Conservation (phyloP, 2,797 vertebrate species). For the Phylloscopus collybita region DNA sequence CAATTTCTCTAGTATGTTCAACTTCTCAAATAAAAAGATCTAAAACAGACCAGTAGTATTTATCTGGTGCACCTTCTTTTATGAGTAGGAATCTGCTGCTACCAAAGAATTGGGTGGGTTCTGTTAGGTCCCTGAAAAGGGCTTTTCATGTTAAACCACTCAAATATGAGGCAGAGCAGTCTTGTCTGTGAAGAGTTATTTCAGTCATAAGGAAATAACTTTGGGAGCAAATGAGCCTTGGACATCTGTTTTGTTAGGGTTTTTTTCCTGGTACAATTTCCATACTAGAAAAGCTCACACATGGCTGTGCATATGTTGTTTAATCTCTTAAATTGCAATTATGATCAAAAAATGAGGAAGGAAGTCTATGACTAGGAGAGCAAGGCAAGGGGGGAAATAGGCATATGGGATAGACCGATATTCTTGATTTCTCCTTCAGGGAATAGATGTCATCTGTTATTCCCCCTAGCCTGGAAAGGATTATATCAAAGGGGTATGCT, state of each 20-base stretch:
- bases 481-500: constrained; percentile 20
- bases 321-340: constrained; percentile 68
- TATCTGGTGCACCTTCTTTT: neutral
- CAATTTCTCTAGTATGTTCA: neutral
- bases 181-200: constrained; percentile 1
- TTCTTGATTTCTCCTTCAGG: constrained; percentile 33
- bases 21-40: neutral
- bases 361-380: constrained; percentile 47
- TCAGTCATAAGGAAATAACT: constrained; percentile 51
- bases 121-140: neutral
- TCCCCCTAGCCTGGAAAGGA: neutral
- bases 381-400: neutral
- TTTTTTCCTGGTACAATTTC: constrained; percentile 23
- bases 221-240: constrained; percentile 24
- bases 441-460: constrained; percentile 53
- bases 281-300: constrained; percentile 35
- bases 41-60: neutral
- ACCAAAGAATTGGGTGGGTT: neutral
- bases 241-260: constrained; percentile 33
- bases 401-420: neutral
- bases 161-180: neutral
- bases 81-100: neutral
- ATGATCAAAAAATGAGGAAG: constrained; percentile 62
- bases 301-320: constrained; percentile 64
- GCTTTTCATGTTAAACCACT: neutral